Evolutionary conservation across 1,140 invertebrate genomes (phyloP), one percentile per base, ranked within the genome.

Genomic region (Rhagoletis pomonella): DNA sequence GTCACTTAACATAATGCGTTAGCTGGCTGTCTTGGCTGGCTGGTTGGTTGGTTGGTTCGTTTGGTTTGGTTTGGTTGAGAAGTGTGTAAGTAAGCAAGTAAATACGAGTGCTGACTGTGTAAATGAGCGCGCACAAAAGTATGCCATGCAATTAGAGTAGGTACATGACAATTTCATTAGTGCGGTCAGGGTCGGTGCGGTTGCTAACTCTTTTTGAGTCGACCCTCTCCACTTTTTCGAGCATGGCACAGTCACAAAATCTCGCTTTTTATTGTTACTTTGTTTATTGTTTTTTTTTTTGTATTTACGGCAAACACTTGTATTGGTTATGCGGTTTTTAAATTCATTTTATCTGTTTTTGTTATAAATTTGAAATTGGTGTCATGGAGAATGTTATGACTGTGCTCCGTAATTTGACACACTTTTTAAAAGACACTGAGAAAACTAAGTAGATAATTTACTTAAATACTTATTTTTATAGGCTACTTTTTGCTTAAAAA

Each of bases 111-210:
- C 64, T 5, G 47, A 55, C 73, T 55, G 47, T 55, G 47, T 17
- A 81, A 81, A 81, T 81, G n/a, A n/a, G 17, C n/a, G 44, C 73
- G 47, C 73, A 19, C 73, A 81, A 81, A 81, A 81, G 73, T 58
- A 81, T 81, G 47, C 73, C 9, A 12, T 29, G 73, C 73, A 81
- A 81, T 81, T 81, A 81, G 47, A 47, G n/a, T 29, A 29, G 29
- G 29, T 81, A 81, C 73, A 81, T 29, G 47, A 81, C 73, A 81
- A 81, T 81, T 55, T 55, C 73, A 81, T 81, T 81, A 55, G 50
- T 81, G 73, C 47, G 73, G 73, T 55, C 73, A 81, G 73, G 73
- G 73, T 81, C 47, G 44, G 5, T 19, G 29, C 29, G 73, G 3
- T 55, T 50, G 17, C 44, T 47, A 17, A 47, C 47, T 44, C 14